Base-by-base conservation (phyloP, 2,888 invertebrate genomes). In the Hemistola chrysoprasaria region DNA sequence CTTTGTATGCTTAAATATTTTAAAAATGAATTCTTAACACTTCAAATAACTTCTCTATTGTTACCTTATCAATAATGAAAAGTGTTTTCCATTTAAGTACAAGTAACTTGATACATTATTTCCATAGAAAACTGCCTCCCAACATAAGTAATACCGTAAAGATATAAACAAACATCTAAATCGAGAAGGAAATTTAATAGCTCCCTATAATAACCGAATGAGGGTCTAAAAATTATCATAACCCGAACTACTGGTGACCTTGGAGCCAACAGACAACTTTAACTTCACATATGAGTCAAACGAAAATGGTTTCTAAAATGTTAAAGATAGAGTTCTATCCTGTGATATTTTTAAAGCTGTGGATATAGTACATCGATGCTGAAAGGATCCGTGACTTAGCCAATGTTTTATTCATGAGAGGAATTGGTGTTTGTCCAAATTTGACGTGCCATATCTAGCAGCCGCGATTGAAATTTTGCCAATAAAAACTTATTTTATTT, bases 371-470 rank as follows among this genome's bases (percentile, higher is more conserved):
- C 55, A 72, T 69, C 63, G 62, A 65, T 59, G 62, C 59, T 62
- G 62, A 66, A 65, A 63, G 68, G 71, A 65, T 69, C 65, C 64
- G 57, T 47, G 52, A 52, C 51, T 52, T 52, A 47, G 46, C 50
- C 55, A 45, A 82, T 81, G 78, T 72, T 66, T 81, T 81, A 81
- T 82, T 81, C 82, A 82, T 77, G 59, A 60, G 48, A 52, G 53
- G 71, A 78, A 73, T 71, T 71, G 74, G 72, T 78, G 78, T 81
- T 79, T 79, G 80, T 81, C 78, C 76, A 79, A 80, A 80, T 79
- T 78, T 81, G 76, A 79, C 78, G 77, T 71, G 65, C 63, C 64
- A 65, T 72, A 70, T 71, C 65, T 73, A 69, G 69, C 65, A 60
- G 54, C 45, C 50, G 46, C 59, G 64, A 72, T 74, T 73, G 73